Percentiles rank a stretch among this genome's conserved stretches.
These are phyloP conservation scores for Caranx ignobilis DNA, from an alignment of 2,113 vertebrate genomes.

Conservation along the genomic window DNA sequence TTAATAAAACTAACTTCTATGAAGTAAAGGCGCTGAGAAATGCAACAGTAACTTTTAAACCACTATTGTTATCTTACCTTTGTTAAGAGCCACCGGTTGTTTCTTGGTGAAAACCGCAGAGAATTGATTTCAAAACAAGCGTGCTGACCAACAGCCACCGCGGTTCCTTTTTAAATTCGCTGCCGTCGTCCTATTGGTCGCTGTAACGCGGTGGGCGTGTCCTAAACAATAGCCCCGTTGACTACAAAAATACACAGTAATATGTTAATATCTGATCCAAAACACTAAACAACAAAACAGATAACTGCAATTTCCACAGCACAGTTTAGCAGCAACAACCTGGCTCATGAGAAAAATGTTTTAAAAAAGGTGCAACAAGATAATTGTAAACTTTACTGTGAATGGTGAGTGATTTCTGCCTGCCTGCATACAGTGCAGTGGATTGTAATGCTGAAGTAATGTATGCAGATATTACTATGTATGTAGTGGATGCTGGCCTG, in stretches of 20 bases:
- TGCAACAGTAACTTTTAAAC: not conserved
- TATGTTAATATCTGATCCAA: not conserved
- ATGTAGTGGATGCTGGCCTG: too few relatives aligned
- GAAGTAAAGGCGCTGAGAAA: not conserved
- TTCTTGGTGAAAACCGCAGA: rapidly evolving
- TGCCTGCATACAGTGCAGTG: not conserved
- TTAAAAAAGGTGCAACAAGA: too few relatives aligned
- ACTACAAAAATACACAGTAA: not conserved
- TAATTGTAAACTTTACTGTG: too few relatives aligned
- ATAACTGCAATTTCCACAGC: too few relatives aligned
- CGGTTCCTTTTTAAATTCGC: slow-evolving; percentile 72
- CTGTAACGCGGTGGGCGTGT: slow-evolving; percentile 10
- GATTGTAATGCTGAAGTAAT: too few relatives aligned
- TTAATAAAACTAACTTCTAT: not conserved
- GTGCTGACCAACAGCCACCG: rapidly evolving
- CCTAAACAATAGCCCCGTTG: not conserved
- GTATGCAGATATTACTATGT: too few relatives aligned
- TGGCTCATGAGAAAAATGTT: too few relatives aligned
- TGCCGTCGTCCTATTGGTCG: slow-evolving; percentile 59
- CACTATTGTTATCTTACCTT: slow-evolving; percentile 12
- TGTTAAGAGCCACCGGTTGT: rapidly evolving
- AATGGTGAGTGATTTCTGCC: not conserved
- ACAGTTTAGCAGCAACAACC: too few relatives aligned
- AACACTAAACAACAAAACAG: too few relatives aligned
- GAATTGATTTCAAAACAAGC: slow-evolving; percentile 22